Conservation (phyloP, 2,888 invertebrate species). For the Chouioia cunea region DNA sequence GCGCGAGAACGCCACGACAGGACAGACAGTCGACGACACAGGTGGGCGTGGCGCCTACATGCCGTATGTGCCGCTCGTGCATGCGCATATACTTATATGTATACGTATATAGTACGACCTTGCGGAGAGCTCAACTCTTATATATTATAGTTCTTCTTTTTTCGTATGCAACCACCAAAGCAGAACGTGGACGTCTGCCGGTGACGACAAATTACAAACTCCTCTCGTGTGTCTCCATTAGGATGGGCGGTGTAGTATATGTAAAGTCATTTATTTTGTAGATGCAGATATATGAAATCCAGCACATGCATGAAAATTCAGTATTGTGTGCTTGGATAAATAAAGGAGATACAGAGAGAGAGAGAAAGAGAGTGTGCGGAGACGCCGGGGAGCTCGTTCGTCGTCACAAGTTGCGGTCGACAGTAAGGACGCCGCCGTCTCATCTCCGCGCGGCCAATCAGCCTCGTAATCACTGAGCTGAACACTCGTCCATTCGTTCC, state of each 20-base stretch:
- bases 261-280: slow-evolving; percentile 23
- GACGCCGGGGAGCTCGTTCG: slow-evolving; percentile 34
- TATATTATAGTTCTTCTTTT: no score
- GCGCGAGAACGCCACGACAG: slow-evolving; percentile 53
- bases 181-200: background rate
- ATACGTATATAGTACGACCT: no score
- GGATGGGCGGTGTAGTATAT: background rate
- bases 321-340: slow-evolving; percentile 14
- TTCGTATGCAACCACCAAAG: no score
- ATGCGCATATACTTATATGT: no score
- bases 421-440: slow-evolving; percentile 66
- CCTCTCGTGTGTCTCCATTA: background rate
- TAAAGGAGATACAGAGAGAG: slow-evolving; percentile 9
- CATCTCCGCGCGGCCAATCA: slow-evolving; percentile 69
- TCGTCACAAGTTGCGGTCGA: slow-evolving; percentile 56
- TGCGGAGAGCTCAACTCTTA: slow-evolving; percentile 12
- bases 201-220: background rate
- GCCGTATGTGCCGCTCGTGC: slow-evolving; percentile 53
- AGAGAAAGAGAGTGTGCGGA: background rate
- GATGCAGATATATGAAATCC: background rate
- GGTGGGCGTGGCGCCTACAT: slow-evolving; percentile 64
- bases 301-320: no score
- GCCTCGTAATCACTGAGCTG: slow-evolving; percentile 68
- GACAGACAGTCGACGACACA: slow-evolving; percentile 59
- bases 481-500: slow-evolving; percentile 55